Evolutionary conservation across 2,113 vertebrate species (phyloP).

Genomic region (Ginglymostoma cirratum): DNA sequence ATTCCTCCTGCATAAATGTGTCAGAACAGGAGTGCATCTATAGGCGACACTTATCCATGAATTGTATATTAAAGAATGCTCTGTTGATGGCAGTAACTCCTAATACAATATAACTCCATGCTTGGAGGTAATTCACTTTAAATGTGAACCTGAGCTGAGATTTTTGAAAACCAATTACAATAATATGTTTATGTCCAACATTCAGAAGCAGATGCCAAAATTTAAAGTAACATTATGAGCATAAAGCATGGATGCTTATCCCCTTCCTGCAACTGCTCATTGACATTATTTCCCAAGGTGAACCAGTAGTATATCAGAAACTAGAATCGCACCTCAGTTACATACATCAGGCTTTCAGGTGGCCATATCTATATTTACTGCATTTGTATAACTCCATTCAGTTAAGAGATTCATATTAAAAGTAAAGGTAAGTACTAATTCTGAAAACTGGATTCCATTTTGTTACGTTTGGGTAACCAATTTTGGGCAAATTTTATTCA

Average conservation of each 20-base stretch:
- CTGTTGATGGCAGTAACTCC: not conserved
- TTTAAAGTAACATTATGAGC: not conserved
- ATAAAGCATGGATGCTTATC: not conserved
- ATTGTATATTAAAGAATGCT: not conserved
- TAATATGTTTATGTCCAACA: not conserved
- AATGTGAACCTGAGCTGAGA: not conserved
- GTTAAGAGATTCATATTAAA: not conserved
- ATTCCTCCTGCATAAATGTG: not conserved
- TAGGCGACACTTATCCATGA: not conserved
- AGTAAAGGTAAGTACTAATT: not conserved
- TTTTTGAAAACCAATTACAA: not conserved
- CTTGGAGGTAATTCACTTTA: not conserved
- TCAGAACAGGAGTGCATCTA: not conserved
- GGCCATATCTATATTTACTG: not conserved
- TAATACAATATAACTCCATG: not conserved
- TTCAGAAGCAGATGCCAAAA: not conserved
- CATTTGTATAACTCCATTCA: not conserved
- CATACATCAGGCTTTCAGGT: not conserved
- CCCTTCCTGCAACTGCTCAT: not conserved
- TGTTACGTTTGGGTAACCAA: not conserved
- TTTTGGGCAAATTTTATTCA: not conserved
- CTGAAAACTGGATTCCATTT: not conserved
- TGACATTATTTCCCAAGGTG: not conserved
- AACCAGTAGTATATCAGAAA: not conserved
- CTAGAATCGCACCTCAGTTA: not conserved